Evolutionary conservation across 2,797 vertebrate species (phyloP).

Genomic region (Arctocebus calabarensis): DNA sequence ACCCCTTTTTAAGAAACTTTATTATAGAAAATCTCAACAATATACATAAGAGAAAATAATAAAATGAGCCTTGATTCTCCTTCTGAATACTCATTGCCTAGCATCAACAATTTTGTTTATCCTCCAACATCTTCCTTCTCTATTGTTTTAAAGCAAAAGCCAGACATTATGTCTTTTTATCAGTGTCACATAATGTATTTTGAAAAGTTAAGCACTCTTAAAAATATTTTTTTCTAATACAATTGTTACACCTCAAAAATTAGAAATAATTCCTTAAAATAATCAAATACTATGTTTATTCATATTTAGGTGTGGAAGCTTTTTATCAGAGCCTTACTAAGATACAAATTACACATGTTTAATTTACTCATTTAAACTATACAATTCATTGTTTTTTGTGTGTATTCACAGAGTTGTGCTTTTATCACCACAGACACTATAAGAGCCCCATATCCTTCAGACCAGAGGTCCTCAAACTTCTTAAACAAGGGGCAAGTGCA

Average conservation of each 20-base stretch:
- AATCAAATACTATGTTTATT: not conserved
- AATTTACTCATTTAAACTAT: not conserved
- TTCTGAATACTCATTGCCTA: not conserved
- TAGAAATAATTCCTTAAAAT: not conserved
- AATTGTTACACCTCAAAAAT: not conserved
- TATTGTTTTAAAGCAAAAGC: not conserved
- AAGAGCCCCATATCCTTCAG: not conserved
- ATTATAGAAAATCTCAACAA: not conserved
- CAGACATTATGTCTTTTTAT: not conserved
- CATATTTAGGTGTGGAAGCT: not conserved
- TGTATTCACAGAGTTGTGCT: not conserved
- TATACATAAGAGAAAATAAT: not conserved
- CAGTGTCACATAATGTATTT: not conserved
- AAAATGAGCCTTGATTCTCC: not conserved
- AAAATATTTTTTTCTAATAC: not conserved
- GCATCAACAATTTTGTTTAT: not conserved
- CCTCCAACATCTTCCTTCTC: not conserved
- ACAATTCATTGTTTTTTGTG: not conserved
- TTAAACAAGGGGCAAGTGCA: too few species aligned
- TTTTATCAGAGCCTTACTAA: not conserved
- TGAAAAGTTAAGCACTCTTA: not conserved
- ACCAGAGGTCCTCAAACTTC: too few species aligned
- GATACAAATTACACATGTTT: not conserved
- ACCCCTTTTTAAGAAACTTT: not conserved
- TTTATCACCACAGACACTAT: not conserved